Conservation (phyloP, 2,113 vertebrate species). For the Nycticebus coucang region DNA sequence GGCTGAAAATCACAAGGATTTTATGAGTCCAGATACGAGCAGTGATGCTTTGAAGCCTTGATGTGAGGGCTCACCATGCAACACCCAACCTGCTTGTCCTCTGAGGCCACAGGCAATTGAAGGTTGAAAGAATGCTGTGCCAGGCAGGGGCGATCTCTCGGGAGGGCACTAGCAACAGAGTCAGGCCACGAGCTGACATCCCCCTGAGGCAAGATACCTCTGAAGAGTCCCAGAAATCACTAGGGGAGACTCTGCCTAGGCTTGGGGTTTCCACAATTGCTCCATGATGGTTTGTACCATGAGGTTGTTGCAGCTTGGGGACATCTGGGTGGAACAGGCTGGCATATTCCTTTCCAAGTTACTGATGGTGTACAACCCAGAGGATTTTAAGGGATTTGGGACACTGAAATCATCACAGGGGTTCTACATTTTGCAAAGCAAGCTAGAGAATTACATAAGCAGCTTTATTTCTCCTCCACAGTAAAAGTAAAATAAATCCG, state of each 20-base stretch:
- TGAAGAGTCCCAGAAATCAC: neutral
- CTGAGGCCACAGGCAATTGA: neutral
- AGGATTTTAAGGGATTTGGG: neutral
- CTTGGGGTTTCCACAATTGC: neutral
- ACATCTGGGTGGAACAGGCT: neutral
- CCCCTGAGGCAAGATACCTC: neutral
- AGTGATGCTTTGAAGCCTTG: neutral
- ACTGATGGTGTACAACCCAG: neutral
- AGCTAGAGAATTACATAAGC: slow-evolving; percentile 53
- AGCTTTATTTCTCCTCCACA: slow-evolving; percentile 59
- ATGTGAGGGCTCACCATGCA: neutral
- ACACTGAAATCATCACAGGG: slow-evolving; percentile 2
- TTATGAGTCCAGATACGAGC: neutral
- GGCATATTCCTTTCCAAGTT: neutral
- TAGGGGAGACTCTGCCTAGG: neutral
- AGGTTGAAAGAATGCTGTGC: neutral
- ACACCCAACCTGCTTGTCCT: no score
- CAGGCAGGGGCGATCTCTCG: neutral
- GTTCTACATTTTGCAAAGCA: slow-evolving; percentile 35
- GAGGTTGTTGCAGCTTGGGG: neutral
- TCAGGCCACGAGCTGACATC: neutral
- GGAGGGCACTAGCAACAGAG: neutral
- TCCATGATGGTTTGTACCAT: neutral
- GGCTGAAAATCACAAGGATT: neutral
- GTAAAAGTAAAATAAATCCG: slow-evolving; percentile 60